Evolutionary conservation across 2,888 invertebrate species (phyloP).

Genomic region (Cephonodes hylas): DNA sequence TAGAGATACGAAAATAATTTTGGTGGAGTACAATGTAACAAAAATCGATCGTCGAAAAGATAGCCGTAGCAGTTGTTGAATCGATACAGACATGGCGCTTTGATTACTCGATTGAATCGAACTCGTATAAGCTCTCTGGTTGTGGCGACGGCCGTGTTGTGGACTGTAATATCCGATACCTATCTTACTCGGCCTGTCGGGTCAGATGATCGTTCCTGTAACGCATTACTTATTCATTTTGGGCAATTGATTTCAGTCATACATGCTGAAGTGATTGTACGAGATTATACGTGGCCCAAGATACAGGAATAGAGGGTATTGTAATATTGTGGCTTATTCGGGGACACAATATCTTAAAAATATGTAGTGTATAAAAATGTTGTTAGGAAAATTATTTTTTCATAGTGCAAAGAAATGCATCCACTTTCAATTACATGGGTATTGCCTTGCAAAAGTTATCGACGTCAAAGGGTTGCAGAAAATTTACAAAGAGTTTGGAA

Average conservation of each 20-base stretch:
- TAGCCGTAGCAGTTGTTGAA: slow-evolving; percentile 71
- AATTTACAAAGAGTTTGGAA: no score
- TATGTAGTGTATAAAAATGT: not conserved
- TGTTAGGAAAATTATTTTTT: no score
- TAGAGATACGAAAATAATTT: slow-evolving; percentile 40
- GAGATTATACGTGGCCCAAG: no score
- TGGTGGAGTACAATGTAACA: slow-evolving; percentile 66
- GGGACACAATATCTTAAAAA: no score
- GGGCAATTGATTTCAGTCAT: slow-evolving; percentile 71
- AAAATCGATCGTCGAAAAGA: slow-evolving; percentile 74
- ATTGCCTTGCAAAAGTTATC: no score
- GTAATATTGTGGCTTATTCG: no score
- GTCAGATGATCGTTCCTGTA: slow-evolving; percentile 61
- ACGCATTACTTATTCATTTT: slow-evolving; percentile 71
- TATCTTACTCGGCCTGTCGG: slow-evolving; percentile 70
- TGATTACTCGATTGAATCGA: slow-evolving; percentile 77
- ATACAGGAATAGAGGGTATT: not conserved
- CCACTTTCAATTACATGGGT: no score
- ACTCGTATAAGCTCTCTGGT: slow-evolving; percentile 57
- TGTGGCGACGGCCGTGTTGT: slow-evolving; percentile 53
- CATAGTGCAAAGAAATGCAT: no score
- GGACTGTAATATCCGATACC: slow-evolving; percentile 69
- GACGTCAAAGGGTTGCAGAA: no score
- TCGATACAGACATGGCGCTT: slow-evolving; percentile 76
- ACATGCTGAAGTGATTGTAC: slow-evolving; percentile 10